Conservation (phyloP, 2,797 vertebrate species). For the Pangasius macronema region DNA sequence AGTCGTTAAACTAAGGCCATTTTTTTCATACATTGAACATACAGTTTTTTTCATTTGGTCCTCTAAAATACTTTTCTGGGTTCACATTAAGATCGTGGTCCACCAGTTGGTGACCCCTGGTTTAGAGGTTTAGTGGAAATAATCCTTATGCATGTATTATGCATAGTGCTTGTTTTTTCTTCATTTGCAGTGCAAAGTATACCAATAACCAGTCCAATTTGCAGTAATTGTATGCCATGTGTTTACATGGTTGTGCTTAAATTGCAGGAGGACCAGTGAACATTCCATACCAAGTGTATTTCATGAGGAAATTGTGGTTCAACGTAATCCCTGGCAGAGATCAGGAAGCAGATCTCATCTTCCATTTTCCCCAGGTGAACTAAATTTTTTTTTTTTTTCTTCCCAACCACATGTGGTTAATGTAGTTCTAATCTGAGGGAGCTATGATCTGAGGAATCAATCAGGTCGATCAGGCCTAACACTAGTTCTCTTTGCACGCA, state of each 20-base stretch:
- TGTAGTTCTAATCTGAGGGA: not conserved
- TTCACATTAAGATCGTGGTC: not conserved
- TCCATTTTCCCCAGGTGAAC: slow-evolving; percentile 94
- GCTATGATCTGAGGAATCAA: not conserved
- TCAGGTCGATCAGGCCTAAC: not conserved
- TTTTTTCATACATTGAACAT: not conserved
- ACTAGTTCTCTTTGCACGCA: slow-evolving; percentile 57
- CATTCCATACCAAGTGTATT: slow-evolving; percentile 83
- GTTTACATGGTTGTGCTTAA: slow-evolving; percentile 32
- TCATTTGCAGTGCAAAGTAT: not conserved
- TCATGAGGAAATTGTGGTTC: slow-evolving; percentile 97
- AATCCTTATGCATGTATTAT: not conserved
- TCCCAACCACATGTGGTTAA: not conserved
- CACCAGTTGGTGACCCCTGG: not conserved
- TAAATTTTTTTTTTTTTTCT: not conserved
- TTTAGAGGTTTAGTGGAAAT: not conserved
- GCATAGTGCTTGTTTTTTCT: not conserved
- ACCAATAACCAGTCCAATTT: not conserved
- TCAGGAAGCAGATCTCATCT: slow-evolving; percentile 84
- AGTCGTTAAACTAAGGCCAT: not conserved
- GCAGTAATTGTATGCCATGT: not conserved
- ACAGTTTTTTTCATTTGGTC: not conserved
- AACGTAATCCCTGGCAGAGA: slow-evolving; percentile 88
- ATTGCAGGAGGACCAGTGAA: slow-evolving; percentile 69
- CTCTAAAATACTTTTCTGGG: not conserved